Conservation (phyloP, 2,888 invertebrate species). For the Eupithecia pulchellata region DNA sequence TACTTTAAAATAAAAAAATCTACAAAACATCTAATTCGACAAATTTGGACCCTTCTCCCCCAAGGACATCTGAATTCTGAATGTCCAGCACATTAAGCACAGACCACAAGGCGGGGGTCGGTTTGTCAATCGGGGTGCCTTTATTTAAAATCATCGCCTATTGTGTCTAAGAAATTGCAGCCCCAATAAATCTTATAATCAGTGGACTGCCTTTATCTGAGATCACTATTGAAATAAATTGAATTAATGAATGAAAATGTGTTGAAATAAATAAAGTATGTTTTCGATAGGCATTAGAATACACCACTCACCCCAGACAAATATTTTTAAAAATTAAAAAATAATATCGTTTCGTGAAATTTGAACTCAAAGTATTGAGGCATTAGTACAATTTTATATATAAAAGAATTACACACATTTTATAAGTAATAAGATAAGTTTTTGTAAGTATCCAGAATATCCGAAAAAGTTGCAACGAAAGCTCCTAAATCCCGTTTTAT, state of each 20-base stretch:
- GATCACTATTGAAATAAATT: constrained; percentile 24
- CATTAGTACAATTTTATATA: no score
- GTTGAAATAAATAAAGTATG: constrained; percentile 6
- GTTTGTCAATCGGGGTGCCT: constrained; percentile 72
- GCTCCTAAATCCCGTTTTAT: constrained; percentile 69
- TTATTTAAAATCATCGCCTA: constrained; percentile 79
- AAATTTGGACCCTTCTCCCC: constrained; percentile 13
- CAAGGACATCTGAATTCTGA: constrained; percentile 65
- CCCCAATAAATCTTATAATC: constrained; percentile 47
- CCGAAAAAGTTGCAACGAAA: constrained; percentile 43
- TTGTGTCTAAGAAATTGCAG: constrained; percentile 66
- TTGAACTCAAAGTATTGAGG: no score
- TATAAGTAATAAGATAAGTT: background rate
- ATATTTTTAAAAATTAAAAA: no score
- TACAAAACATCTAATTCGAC: constrained; percentile 34
- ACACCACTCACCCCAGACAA: no score
- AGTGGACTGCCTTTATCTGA: constrained; percentile 30
- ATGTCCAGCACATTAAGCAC: constrained; percentile 83
- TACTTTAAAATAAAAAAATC: background rate
- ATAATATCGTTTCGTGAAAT: no score
- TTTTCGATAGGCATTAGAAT: no score
- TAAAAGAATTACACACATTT: background rate
- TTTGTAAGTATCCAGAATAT: constrained; percentile 8
- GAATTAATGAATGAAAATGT: no score
- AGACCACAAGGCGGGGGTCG: constrained; percentile 68